These are phyloP conservation scores for Mactra quadrangularis DNA, from an alignment of 1,140 invertebrate species.

Conservation along the genomic window DNA sequence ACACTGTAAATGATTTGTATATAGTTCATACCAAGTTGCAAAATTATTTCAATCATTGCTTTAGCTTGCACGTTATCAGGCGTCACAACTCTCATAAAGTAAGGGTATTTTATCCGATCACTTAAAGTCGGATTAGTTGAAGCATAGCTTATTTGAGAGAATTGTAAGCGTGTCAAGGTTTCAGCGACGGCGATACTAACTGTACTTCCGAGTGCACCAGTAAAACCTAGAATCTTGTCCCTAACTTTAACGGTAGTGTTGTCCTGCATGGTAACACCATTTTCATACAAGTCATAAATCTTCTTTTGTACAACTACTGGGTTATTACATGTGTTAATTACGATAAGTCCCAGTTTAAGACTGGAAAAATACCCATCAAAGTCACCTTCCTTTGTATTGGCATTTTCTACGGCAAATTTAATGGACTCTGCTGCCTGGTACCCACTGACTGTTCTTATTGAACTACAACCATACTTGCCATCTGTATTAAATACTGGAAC, in stretches of 20 bases:
- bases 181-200: slow-evolving; percentile 54
- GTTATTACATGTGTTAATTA: slow-evolving; percentile 36
- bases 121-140: slow-evolving; percentile 89
- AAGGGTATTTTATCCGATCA: slow-evolving; percentile 89
- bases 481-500: slow-evolving; percentile 23
- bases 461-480: neutral
- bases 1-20: slow-evolving; percentile 66
- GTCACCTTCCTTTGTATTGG: neutral
- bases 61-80: slow-evolving; percentile 91
- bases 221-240: slow-evolving; percentile 57
- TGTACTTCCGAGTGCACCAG: slow-evolving; percentile 40
- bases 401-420: slow-evolving; percentile 10
- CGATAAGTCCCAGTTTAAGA: slow-evolving; percentile 38
- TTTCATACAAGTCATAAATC: neutral
- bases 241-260: slow-evolving; percentile 68
- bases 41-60: slow-evolving; percentile 85
- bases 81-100: slow-evolving; percentile 91
- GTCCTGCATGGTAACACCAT: slow-evolving; percentile 1
- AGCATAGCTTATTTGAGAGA: slow-evolving; percentile 89
- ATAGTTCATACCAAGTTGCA: slow-evolving; percentile 51
- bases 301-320: slow-evolving; percentile 20
- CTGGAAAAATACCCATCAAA: neutral
- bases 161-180: slow-evolving; percentile 15
- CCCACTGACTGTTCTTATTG: neutral
- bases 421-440: slow-evolving; percentile 13